These are phyloP conservation scores for Halichoerus grypus DNA, from an alignment of 2,113 vertebrate genomes.

Conservation along the genomic window DNA sequence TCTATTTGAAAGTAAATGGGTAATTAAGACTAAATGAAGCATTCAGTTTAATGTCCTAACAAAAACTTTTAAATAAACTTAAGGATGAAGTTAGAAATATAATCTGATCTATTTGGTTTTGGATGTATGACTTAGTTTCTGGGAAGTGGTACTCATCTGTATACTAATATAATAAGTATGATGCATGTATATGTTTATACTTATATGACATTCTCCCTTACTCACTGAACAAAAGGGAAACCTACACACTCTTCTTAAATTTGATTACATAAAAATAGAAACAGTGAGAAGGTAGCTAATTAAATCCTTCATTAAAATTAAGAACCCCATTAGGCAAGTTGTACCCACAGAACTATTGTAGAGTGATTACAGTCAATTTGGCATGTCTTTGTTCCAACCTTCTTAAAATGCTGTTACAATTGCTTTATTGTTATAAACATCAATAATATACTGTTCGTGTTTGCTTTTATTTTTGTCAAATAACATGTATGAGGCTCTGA, in stretches of 20 bases:
- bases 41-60: not conserved
- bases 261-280: not conserved
- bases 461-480: constrained; percentile 49
- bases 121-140: not conserved
- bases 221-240: not conserved
- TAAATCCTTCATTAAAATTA: constrained; percentile 26
- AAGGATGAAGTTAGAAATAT: constrained; percentile 28
- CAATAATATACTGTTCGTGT: not conserved
- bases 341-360: not conserved
- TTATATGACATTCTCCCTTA: not conserved
- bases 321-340: not conserved
- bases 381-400: not conserved
- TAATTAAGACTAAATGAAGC: not conserved
- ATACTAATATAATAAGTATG: not conserved
- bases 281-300: not conserved
- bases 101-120: not conserved
- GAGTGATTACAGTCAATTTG: not conserved
- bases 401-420: not conserved
- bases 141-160: not conserved
- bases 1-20: constrained; percentile 20
- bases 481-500: not conserved
- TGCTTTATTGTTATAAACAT: not conserved
- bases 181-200: not conserved
- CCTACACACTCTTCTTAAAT: not conserved
- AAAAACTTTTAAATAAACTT: not conserved